Evolutionary conservation across 2,797 vertebrate genomes (phyloP).

Genomic region (Gadopsis bispinosus): DNA sequence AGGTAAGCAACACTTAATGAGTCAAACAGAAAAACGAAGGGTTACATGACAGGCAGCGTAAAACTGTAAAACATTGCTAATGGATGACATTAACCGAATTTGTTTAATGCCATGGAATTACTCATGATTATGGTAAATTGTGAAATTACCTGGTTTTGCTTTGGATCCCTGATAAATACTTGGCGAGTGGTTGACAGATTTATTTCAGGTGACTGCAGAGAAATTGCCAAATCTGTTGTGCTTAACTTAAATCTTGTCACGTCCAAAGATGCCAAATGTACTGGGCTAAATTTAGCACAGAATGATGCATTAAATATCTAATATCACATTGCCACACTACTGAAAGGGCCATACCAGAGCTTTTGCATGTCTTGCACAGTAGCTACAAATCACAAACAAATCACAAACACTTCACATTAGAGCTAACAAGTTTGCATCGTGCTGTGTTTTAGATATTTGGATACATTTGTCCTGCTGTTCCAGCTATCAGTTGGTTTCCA

Average conservation of each 20-base stretch:
- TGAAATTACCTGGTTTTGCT: constrained; percentile 58
- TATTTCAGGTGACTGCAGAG: constrained; percentile 30
- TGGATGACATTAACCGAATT: constrained; percentile 57
- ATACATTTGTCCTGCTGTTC: background rate
- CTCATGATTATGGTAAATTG: constrained; percentile 46
- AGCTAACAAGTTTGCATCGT: background rate
- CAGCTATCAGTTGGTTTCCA: background rate
- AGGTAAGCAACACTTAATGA: constrained; percentile 35
- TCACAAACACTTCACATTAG: background rate
- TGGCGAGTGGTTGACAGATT: constrained; percentile 31
- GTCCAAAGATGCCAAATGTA: background rate
- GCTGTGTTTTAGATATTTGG: background rate
- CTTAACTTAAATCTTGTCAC: background rate
- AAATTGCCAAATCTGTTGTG: constrained; percentile 38
- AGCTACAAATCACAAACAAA: background rate
- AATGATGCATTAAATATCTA: background rate
- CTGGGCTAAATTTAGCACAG: background rate
- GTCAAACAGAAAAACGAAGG: background rate
- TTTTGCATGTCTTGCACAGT: background rate
- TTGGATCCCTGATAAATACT: constrained; percentile 52
- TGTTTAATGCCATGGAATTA: constrained; percentile 52
- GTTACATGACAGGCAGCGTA: constrained; percentile 3
- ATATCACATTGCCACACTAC: no score
- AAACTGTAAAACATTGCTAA: constrained; percentile 40
- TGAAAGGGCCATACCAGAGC: no score